A percentile compares a stretch with the other conserved stretches of the same genome.
phyloP scores from a whole-genome alignment of 2,797 vertebrate species.

The Holocentrus rufus region DNA sequence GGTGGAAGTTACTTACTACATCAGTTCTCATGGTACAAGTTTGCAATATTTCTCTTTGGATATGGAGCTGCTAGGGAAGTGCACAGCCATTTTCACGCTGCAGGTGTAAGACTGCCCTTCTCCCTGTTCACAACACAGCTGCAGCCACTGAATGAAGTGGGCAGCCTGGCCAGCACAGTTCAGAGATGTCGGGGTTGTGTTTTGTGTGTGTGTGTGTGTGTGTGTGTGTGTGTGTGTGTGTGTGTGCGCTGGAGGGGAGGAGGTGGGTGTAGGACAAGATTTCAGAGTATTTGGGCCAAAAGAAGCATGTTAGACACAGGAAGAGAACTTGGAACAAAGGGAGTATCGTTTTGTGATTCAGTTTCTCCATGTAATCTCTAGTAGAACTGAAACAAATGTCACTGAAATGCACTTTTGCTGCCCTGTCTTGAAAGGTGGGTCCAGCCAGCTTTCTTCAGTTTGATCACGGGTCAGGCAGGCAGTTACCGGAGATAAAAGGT shows the following conservation, averaged over 20 bases:
- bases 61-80: constrained; percentile 60
- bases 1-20: constrained; percentile 81
- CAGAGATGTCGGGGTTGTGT: constrained; percentile 24
- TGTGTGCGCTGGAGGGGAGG: too few relatives aligned
- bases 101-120: constrained; percentile 38
- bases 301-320: constrained; percentile 36
- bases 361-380: background rate
- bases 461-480: background rate
- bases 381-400: background rate
- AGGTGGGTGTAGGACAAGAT: constrained; percentile 37
- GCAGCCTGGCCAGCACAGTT: constrained; percentile 32
- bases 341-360: background rate
- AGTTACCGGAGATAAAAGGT: background rate
- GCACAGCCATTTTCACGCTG: constrained; percentile 45
- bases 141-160: constrained; percentile 46
- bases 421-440: constrained; percentile 8
- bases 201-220: too few relatives aligned
- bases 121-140: constrained; percentile 62
- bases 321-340: constrained; percentile 12
- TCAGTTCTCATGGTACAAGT: constrained; percentile 81
- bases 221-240: too few relatives aligned
- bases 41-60: constrained; percentile 78
- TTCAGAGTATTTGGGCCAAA: constrained; percentile 46
- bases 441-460: background rate
- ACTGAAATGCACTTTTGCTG: background rate